Base-by-base conservation (phyloP, 1,140 invertebrate species). In the Heliothis subflexa region DNA sequence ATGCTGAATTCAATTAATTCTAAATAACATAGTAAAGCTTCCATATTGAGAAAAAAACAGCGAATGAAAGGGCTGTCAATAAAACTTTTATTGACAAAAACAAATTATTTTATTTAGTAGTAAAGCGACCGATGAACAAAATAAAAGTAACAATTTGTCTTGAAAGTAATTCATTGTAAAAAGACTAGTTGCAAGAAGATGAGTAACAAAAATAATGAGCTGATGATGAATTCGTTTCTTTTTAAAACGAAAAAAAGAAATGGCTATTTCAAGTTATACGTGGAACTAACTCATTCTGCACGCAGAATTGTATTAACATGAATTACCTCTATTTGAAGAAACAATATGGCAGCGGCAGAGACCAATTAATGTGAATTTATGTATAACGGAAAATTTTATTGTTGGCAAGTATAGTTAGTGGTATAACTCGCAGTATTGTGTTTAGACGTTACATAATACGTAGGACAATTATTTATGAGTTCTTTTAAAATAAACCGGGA, bases 341-440 rank as follows among this genome's bases (percentile, higher is more conserved):
- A 49, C 68, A 71, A 71, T 55, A 71, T 71, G 68, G 68, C 68
- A 16, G 25, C n/a, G 14, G 25, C 5, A 21, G 68, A 11, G 50
- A 71, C 50, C 50, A 71, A 71, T 71, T 71, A 71, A 71, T 40
- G 9, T 54, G 68, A 71, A 71, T 71, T 71, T 54, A 71, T 71
- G 68, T 71, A 40, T 55, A n/a, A 55, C 68, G 68, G 68, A 55
- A 55, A 55, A 40, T 71, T 68, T 68, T 71, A 40, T 50, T n/a
- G n/a, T 71, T 71, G 68, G 49, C 50, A 71, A 16, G 50, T 71
- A 68, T 47, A 33, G 28, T 55, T 33, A 54, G 50, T 71, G 16
- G 49, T 28, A 1, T 7, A 55, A 50, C 7, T 25, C 21, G 28
- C 1, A 11, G 18, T 68, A 68, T 33, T 33, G 33, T 28, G n/a